Evolutionary conservation across 2,113 vertebrate genomes (phyloP), one percentile per base, ranked within the genome.

Genomic region (Capreolus pygargus): DNA sequence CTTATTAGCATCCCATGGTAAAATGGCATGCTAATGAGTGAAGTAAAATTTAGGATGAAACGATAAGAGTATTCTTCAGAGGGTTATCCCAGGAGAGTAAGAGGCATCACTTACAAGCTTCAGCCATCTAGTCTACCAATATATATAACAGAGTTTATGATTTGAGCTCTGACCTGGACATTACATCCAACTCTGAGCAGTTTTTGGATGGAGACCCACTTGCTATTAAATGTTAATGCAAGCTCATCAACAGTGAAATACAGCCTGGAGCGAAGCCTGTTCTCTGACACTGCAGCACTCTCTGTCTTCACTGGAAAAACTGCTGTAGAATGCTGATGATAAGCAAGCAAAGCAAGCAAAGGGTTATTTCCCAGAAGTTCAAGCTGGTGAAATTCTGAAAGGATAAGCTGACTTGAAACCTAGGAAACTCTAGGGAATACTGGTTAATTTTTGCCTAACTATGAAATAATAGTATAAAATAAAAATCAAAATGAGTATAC

Each of bases 391-490:
- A 81, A 93, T 89, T 94, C 92, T 91, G 55, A 64, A 92, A 87
- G 28, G 36, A 79, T 50, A 79, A 87, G 1, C 39, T 95, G 39
- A 83, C 60, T 11, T 91, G 14, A 93, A 94, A 94, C 55, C 43
- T 39, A 39, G 39, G 39, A 39, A 39, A 39, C 39, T 39, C 93
- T 11, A 43, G 23, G 6, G 13, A 81, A 86, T 54, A 21, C 33
- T 92, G 52, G 11, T 13, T 70, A 90, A 30, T 74, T 92, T 81
- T 87, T 84, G 58, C 28, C 12, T 45, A 15, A 23, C 33, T 47
- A 8, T 45, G n/a, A 94, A 98, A 58, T 55, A 88, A 93, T 28
- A 36, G 36, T 27, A 54, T 85, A 79, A 64, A 96, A 91, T 61
- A 89, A 88, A 64, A 91, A 8, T 61, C 76, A 82, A 45, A 50